Base-by-base conservation (phyloP, 2,888 invertebrate species). In the Scotopteryx bipunctaria region DNA sequence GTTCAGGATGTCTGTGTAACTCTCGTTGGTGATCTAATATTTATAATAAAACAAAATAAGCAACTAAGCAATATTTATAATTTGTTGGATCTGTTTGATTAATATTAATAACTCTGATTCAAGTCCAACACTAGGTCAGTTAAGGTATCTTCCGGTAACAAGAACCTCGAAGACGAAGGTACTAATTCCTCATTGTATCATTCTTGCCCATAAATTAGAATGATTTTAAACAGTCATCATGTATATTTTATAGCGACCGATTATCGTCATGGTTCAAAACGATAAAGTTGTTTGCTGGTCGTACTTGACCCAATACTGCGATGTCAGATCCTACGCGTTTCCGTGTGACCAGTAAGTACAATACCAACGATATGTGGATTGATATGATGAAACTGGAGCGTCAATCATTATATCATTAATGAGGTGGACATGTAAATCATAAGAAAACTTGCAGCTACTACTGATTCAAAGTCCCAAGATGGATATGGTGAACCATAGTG, bases 231-330 rank as follows among this genome's bases (percentile, higher is more conserved):
- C 57, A 62, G 57, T 43, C 66, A 71, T 69, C 66, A 58, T 61
- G 49, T 60, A 59, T 65, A 60, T 58, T 56, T 58, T 53, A 55
- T 52, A 43, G 51, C 57, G 31, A 35, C 42, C 55, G 57, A 67
- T 63, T 78, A 78, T 79, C 78, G 77, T 67, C 70, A 69, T 68
- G 66, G 66, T 67, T 66, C 55, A 61, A 64, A 64, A 63, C 71
- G 73, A 75, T 77, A 72, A 69, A 67, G 71, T 71, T 76, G 73
- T 74, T 70, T 65, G 64, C 70, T 59, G 54, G 82, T 75, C 69
- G 82, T 60, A 79, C 85, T 86, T 86, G 85, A 85, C 85, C 84
- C 64, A 80, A 73, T 77, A 70, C 71, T 64, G 59, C 65, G 71
- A 65, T 75, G 74, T 69, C 70, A 67, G 64, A 56, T 61, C 61